phyloP scores from a whole-genome alignment of 2,888 invertebrate genomes.

The Oscheius sp. region DNA sequence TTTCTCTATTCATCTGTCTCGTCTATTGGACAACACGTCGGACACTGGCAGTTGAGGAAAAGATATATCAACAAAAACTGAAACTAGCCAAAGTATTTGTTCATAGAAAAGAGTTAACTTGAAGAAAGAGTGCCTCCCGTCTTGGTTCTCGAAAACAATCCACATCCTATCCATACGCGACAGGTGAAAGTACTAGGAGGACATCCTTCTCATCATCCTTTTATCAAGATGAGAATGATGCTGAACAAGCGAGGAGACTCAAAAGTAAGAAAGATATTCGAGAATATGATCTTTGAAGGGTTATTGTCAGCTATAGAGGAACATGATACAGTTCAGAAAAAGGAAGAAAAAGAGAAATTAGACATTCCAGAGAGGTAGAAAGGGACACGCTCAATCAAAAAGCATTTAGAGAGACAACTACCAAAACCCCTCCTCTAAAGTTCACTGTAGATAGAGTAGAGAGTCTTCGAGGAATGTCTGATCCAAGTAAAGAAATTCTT shows the following conservation, averaged over 20 bases:
- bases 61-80: slow-evolving; percentile 4
- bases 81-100: slow-evolving; percentile 7
- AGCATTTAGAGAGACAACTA: not conserved
- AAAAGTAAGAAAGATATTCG: slow-evolving; percentile 3
- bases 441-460: slow-evolving; percentile 20
- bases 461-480: not conserved
- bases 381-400: not conserved
- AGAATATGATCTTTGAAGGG: slow-evolving; percentile 17
- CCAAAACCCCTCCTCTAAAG: not conserved
- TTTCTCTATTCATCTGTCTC: slow-evolving; percentile 46
- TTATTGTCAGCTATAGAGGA: slow-evolving; percentile 56
- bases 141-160: slow-evolving; percentile 19
- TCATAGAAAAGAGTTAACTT: not conserved
- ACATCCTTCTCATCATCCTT: slow-evolving; percentile 14
- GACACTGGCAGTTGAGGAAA: slow-evolving; percentile 18
- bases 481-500: not conserved
- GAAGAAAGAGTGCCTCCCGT: slow-evolving; percentile 11
- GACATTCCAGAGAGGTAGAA: slow-evolving; percentile 1
- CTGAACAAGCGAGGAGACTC: slow-evolving; percentile 30
- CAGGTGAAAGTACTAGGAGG: slow-evolving; percentile 17
- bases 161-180: slow-evolving; percentile 7
- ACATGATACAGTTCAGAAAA: slow-evolving; percentile 35
- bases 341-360: not conserved
- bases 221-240: slow-evolving; percentile 13
- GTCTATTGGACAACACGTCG: slow-evolving; percentile 45